Evolutionary conservation across 2,888 invertebrate genomes (phyloP).

Genomic region (Mesoligia furuncula): DNA sequence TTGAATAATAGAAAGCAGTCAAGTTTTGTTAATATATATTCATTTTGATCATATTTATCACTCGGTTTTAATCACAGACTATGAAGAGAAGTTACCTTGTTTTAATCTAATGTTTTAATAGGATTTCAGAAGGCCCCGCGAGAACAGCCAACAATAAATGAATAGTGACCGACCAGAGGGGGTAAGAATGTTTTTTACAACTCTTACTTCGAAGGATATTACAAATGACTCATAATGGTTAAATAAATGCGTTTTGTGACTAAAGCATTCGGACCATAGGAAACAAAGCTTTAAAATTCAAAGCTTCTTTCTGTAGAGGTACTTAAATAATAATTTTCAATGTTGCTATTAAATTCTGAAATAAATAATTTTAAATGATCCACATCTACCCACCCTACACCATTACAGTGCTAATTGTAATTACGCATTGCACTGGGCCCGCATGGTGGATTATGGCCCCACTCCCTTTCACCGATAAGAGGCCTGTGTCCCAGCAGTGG

Average conservation of each 20-base stretch:
- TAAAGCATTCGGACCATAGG: neutral
- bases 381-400: neutral
- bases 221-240: neutral
- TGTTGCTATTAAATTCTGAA: neutral
- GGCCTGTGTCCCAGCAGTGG: too few relatives aligned
- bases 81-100: too few relatives aligned
- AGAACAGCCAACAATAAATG: constrained; percentile 43
- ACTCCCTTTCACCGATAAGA: too few relatives aligned
- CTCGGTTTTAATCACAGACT: neutral
- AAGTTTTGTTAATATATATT: neutral
- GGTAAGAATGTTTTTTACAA: constrained; percentile 38
- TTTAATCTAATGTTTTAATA: too few relatives aligned
- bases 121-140: constrained; percentile 1
- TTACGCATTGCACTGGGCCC: neutral
- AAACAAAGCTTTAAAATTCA: neutral
- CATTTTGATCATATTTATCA: neutral
- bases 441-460: too few relatives aligned
- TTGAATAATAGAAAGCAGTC: neutral
- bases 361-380: neutral
- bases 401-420: neutral
- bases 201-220: neutral
- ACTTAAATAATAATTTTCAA: neutral
- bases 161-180: constrained; percentile 45
- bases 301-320: neutral
- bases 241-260: neutral